phyloP scores from a whole-genome alignment of 2,797 vertebrate species.

The Premnoplex brunnescens region DNA sequence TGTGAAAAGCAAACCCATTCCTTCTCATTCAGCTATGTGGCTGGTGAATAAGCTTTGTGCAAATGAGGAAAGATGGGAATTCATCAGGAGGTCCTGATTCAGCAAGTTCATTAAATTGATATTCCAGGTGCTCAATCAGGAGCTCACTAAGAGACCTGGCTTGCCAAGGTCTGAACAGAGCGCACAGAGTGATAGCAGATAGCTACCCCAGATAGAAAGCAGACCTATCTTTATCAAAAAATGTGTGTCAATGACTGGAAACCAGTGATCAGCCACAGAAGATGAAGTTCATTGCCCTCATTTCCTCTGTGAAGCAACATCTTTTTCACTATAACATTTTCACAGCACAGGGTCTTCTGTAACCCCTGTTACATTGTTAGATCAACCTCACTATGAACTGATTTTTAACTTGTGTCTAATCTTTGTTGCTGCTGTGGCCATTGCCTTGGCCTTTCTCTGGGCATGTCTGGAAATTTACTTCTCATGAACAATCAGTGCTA shows the following conservation, averaged over 20 bases:
- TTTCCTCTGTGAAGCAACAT: not conserved
- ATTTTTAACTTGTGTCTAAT: not conserved
- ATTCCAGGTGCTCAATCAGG: not conserved
- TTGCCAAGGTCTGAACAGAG: not conserved
- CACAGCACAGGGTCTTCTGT: not conserved
- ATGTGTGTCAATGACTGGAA: not conserved
- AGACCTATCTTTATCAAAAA: not conserved
- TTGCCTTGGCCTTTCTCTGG: not conserved
- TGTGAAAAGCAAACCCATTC: not conserved
- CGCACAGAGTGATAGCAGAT: not conserved
- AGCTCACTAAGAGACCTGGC: not conserved
- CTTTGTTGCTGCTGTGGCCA: not conserved
- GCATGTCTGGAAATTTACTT: not conserved
- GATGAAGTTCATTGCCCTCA: not conserved
- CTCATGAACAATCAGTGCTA: not conserved
- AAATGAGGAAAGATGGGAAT: not conserved
- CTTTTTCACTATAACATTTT: not conserved
- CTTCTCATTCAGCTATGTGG: not conserved
- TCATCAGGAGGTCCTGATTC: not conserved
- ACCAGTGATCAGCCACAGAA: not conserved
- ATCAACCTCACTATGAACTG: not conserved
- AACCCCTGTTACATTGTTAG: not conserved
- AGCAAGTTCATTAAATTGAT: not conserved
- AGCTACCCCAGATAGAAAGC: not conserved
- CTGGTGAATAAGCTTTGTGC: not conserved